Conservation (phyloP, 2,797 vertebrate genomes). For the Eleutherodactylus coqui region DNA sequence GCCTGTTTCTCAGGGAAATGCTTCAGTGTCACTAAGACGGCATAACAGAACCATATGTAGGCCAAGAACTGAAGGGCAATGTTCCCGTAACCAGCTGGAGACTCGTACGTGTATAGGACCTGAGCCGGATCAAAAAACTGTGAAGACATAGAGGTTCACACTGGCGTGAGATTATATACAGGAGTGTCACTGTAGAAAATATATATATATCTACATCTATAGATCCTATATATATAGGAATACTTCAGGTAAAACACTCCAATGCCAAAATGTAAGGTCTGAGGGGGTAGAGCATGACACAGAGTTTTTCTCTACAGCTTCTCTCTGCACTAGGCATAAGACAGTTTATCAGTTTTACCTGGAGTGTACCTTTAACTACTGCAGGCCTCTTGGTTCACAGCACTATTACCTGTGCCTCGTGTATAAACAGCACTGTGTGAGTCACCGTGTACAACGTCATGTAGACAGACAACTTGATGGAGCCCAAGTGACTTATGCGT, state of each 20-base stretch:
- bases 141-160: background rate
- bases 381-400: background rate
- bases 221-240: too few relatives aligned
- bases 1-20: constrained; percentile 91
- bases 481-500: constrained; percentile 90
- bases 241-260: too few relatives aligned
- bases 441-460: constrained; percentile 92
- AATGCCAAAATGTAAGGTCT: too few relatives aligned
- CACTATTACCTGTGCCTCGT: constrained; percentile 86
- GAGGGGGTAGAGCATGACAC: background rate
- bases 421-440: constrained; percentile 90
- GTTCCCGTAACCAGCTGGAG: constrained; percentile 89
- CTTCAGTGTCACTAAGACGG: constrained; percentile 88
- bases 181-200: too few relatives aligned
- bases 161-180: too few relatives aligned
- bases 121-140: constrained; percentile 94
- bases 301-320: background rate
- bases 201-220: too few relatives aligned
- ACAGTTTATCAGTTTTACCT: too few relatives aligned
- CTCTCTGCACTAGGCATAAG: too few relatives aligned
- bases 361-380: background rate
- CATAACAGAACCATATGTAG: constrained; percentile 93
- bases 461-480: constrained; percentile 89
- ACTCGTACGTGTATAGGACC: constrained; percentile 91
- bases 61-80: constrained; percentile 90